A percentile compares a stretch with the other conserved stretches of the same genome.
Conservation (phyloP, 2,888 invertebrate genomes). For the Ernsta delagoae region DNA sequence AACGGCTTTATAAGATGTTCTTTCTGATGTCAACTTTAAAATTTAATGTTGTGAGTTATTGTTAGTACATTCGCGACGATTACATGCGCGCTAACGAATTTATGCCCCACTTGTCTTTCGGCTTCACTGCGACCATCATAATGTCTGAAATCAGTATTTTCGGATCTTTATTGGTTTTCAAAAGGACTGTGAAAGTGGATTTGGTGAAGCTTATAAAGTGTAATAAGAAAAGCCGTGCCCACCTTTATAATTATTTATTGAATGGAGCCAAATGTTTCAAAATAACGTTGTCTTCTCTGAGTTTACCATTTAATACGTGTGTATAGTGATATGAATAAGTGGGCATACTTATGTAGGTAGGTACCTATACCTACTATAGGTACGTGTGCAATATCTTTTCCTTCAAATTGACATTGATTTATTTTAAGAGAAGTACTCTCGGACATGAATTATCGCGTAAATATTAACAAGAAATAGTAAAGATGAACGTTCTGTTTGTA, state of each 20-base stretch:
- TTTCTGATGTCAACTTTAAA: conserved; percentile 84
- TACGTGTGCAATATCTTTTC: no score
- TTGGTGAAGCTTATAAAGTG: conserved; percentile 67
- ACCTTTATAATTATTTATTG: conserved; percentile 33
- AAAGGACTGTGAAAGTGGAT: conserved; percentile 68
- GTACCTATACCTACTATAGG: neutral
- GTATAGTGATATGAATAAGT: no score
- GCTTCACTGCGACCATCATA: conserved; percentile 70
- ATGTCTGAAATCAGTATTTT: conserved; percentile 74
- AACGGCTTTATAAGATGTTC: conserved; percentile 79
- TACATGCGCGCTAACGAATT: conserved; percentile 81
- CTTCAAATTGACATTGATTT: conserved; percentile 7
- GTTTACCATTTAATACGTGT: neutral
- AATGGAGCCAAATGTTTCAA: conserved; percentile 19
- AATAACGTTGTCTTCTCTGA: conserved; percentile 23
- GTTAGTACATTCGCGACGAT: conserved; percentile 76
- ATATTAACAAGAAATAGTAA: conserved; percentile 17
- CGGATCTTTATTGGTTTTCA: conserved; percentile 71
- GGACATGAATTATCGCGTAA: conserved; percentile 8
- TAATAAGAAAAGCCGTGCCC: conserved; percentile 50
- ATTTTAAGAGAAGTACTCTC: conserved; percentile 6
- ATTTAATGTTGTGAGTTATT: conserved; percentile 79
- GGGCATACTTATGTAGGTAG: neutral
- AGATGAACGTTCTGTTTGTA: conserved; percentile 27
- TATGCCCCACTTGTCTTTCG: conserved; percentile 73